Base-by-base conservation (phyloP, 1,140 invertebrate species). In the Gryllus bimaculatus region DNA sequence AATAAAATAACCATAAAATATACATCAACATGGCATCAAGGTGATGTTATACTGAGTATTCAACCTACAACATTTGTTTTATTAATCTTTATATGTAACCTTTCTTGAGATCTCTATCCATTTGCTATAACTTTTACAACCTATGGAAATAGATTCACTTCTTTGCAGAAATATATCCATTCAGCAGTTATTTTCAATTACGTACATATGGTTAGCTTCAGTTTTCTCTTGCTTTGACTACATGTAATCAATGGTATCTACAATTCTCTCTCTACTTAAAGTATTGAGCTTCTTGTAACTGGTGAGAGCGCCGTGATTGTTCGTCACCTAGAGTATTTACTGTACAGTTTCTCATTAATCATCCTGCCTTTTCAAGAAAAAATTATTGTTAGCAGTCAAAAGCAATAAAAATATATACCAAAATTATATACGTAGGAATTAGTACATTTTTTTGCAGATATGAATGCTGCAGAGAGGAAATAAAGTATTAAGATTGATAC, bases 1-100 rank as follows among this genome's bases (percentile, higher is more conserved):
- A 80, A 80, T 76, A 80, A 80, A 80, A 78, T 78, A 74, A 74
- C 80, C 80, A 78, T 75, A 80, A 76, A 78, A 78, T 80, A 80
- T 80, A 80, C 80, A 78, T 74, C 77, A 80, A 80, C 78, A 80
- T 80, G 80, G 78, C 74, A 48, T 78, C 74, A 75, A 78, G 75
- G 76, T 77, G 76, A 77, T 39, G 76, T 77, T 20, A 77, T 49
- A 79, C 76, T 20, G 15, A 77, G 76, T 77, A 49, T 20, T 77
- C 76, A 49, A 66, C 21, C 76, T 77, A 77, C 76, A 77, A 8
- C 47, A 18, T 77, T 49, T 18, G 18, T 48, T 77, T 48, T 18
- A 12, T 48, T 47, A 5, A 8, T 77, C 48, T 48, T 54, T 10
- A 7, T 21, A 20, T 75, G 26, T 39, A 15, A 10, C 48, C 8